Evolutionary conservation across 2,113 vertebrate genomes (phyloP).

Genomic region (Neolamprologus modestus): DNA sequence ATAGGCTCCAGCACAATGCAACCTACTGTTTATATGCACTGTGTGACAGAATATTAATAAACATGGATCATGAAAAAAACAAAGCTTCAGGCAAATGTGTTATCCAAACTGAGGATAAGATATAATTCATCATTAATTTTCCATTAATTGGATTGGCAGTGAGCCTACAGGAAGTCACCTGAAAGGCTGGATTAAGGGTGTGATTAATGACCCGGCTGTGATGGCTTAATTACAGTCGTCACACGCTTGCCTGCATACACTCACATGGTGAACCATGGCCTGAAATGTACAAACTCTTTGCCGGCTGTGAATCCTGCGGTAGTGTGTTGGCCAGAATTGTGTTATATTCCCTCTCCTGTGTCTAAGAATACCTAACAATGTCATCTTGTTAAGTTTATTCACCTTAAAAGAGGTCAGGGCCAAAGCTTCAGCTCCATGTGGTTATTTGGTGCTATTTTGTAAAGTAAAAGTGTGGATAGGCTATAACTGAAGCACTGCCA

Average conservation of each 20-base stretch:
- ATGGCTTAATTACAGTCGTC: neutral
- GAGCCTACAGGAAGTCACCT: neutral
- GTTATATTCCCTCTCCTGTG: neutral
- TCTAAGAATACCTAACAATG: neutral
- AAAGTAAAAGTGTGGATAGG: neutral
- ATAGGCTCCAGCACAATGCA: neutral
- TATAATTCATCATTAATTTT: neutral
- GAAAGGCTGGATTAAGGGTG: neutral
- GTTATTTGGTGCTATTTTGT: neutral
- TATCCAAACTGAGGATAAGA: neutral
- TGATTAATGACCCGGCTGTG: neutral
- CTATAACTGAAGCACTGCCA: neutral
- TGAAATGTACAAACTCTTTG: neutral
- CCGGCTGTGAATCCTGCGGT: neutral
- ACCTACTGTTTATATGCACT: neutral
- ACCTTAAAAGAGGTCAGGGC: neutral
- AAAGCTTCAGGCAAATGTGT: neutral
- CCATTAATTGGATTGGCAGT: neutral
- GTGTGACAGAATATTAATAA: neutral
- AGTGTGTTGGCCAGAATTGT: neutral
- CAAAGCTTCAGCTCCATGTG: neutral
- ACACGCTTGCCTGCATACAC: neutral
- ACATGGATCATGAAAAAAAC: neutral
- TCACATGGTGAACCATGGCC: neutral
- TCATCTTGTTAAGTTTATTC: neutral